Base-by-base conservation (phyloP, 2,888 invertebrate genomes). In the Calameuta idolon region DNA sequence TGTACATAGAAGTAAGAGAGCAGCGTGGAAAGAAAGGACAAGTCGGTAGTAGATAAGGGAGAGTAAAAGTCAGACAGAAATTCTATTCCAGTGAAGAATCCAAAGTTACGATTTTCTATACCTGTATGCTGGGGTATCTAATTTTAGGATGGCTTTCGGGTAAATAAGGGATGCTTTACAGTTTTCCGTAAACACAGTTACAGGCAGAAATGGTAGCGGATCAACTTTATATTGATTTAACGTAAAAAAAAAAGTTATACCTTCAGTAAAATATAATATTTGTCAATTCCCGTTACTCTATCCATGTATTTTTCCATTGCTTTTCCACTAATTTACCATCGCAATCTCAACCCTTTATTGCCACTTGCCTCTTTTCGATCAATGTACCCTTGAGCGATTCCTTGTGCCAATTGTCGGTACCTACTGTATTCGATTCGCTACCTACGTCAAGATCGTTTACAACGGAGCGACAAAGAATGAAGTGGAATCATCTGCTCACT, bases 401-500 rank as follows among this genome's bases (percentile, higher is more conserved):
- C 12, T 37, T 37, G 4, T 55, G 23, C 5, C 15, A 55, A 23
- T 4, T 55, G 9, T 23, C 55, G 9, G 9, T 9, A 55, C 15
- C 55, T 23, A 23, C 5, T 55, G 9, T 23, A 9, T 23, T 55
- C 55, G 23, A 1, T 2, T 1, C 23, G 55, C 9, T 9, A 55
- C 23, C 55, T 55, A 23, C 9, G 23, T 9, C 1, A 55, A 55
- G 12, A 37, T 37, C 9, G 9, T 23, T 55, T 15, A 55, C 2
- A 55, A 23, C 23, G 23, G 23, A 55, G 23, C 55, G 9, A 55
- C 55, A 55, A 0, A 23, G 23, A 23, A 55, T 55, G 5, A 5
- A 9, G 23, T 23, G 9, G 1, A 23, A 55, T 55, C 81, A 83
- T 82, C 85, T 81, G 82, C 78, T 79, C 77, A n/a, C 73, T 74